These are phyloP conservation scores for Sapajus apella DNA, from an alignment of 2,113 vertebrate genomes.

Conservation along the genomic window DNA sequence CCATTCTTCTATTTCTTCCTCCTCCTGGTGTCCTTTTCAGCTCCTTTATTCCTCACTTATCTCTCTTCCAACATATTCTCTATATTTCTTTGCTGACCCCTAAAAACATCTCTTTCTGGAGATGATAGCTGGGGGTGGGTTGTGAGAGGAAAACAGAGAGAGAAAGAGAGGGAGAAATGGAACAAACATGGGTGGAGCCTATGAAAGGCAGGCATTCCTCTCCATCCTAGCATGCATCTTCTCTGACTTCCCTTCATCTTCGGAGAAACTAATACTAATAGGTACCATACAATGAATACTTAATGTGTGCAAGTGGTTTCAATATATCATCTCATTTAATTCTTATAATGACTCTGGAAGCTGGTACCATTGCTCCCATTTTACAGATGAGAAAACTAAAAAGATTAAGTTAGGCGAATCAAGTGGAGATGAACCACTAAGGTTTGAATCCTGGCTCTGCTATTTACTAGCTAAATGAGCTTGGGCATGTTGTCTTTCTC, in stretches of 20 bases:
- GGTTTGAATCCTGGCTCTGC: background rate
- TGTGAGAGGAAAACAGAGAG: too few species aligned
- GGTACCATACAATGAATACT: background rate
- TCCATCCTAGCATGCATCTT: background rate
- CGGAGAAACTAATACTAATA: slow-evolving; percentile 24
- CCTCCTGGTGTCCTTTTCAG: background rate
- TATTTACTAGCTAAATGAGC: background rate
- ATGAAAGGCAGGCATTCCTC: background rate
- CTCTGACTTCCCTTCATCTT: background rate
- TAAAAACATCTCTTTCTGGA: background rate
- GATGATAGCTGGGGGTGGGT: background rate
- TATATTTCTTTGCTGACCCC: background rate
- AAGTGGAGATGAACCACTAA: background rate
- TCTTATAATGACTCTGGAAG: background rate
- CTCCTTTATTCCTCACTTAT: background rate
- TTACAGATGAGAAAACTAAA: background rate
- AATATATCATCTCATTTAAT: slow-evolving; percentile 9
- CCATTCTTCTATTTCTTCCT: background rate
- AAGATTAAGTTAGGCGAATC: background rate
- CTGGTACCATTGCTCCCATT: background rate
- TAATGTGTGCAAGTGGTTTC: background rate
- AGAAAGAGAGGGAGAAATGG: background rate
- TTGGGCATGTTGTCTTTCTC: background rate
- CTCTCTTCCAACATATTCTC: background rate
- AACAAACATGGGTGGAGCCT: background rate